Conservation (phyloP, 1,140 invertebrate genomes). For the Zaprionus davidi region DNA sequence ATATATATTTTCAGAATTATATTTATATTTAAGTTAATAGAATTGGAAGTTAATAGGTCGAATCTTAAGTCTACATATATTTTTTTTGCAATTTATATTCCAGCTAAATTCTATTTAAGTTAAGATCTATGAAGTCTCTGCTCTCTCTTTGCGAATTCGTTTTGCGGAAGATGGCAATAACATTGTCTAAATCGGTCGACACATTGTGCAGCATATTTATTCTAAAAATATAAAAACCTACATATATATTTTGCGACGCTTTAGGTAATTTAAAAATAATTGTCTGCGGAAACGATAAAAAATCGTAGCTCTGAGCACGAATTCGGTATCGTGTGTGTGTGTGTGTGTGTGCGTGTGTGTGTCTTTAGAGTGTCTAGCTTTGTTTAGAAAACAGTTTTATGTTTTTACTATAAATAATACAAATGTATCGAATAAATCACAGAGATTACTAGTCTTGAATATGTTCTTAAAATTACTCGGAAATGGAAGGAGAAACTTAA, state of each 20-base stretch:
- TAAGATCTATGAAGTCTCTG: not conserved
- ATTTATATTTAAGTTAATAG: no score
- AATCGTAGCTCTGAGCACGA: not conserved
- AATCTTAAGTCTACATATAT: no score
- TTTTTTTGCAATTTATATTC: no score
- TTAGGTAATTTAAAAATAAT: conserved; percentile 2
- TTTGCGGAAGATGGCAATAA: not conserved
- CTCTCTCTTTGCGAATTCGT: not conserved
- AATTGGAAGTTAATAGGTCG: no score
- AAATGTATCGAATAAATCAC: not conserved
- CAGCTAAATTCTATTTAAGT: no score
- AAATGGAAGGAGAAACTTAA: no score
- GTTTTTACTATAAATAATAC: not conserved
- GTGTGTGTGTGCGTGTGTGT: no score
- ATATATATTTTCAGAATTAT: no score
- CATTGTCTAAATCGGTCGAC: not conserved
- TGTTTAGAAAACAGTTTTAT: no score
- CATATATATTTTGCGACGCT: not conserved
- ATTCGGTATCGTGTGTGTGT: not conserved
- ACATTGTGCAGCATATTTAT: not conserved
- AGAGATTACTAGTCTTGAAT: not conserved
- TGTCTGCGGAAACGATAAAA: not conserved
- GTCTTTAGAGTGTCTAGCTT: not conserved
- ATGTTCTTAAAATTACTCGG: no score
- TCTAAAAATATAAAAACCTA: not conserved